Percentiles rank a stretch among this genome's conserved stretches.
Evolutionary conservation across 2,888 invertebrate genomes (phyloP).

Genomic region (Trissonchulus sp.): DNA sequence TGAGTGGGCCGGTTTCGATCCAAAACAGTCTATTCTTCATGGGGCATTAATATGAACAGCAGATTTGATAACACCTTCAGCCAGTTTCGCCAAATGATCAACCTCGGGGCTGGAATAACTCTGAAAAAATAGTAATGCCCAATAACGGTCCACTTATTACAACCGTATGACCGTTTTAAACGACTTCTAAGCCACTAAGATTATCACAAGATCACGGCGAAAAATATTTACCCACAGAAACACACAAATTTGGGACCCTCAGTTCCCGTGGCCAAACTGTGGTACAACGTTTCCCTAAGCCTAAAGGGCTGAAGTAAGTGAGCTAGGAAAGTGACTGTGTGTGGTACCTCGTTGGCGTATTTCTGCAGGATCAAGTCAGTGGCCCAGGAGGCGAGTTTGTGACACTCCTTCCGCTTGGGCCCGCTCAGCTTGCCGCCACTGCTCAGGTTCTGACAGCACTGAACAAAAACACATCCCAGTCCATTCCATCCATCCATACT

Average conservation of each 20-base stretch:
- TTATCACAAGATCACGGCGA: too few species aligned
- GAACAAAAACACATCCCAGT: background rate
- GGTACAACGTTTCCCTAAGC: background rate
- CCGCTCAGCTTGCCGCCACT: constrained; percentile 25
- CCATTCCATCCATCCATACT: background rate
- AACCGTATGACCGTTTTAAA: too few species aligned
- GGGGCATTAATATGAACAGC: too few species aligned
- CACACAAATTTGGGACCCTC: too few species aligned
- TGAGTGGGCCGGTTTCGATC: too few species aligned
- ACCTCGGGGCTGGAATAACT: background rate
- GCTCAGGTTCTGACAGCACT: constrained; percentile 25
- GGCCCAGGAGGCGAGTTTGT: constrained; percentile 27
- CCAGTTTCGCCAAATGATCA: background rate
- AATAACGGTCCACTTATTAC: too few species aligned
- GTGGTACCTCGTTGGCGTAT: constrained; percentile 25
- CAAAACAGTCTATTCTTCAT: too few species aligned
- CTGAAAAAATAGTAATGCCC: too few species aligned
- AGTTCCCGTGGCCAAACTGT: too few species aligned
- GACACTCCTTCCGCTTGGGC: constrained; percentile 28
- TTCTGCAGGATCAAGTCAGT: constrained; percentile 19
- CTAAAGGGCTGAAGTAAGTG: too few species aligned
- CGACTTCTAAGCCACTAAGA: too few species aligned
- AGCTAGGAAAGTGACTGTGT: background rate
- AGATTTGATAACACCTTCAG: background rate
- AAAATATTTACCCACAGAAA: too few species aligned